Evolutionary conservation across 2,888 invertebrate species (phyloP).

Genomic region (Andricus quercusramuli): DNA sequence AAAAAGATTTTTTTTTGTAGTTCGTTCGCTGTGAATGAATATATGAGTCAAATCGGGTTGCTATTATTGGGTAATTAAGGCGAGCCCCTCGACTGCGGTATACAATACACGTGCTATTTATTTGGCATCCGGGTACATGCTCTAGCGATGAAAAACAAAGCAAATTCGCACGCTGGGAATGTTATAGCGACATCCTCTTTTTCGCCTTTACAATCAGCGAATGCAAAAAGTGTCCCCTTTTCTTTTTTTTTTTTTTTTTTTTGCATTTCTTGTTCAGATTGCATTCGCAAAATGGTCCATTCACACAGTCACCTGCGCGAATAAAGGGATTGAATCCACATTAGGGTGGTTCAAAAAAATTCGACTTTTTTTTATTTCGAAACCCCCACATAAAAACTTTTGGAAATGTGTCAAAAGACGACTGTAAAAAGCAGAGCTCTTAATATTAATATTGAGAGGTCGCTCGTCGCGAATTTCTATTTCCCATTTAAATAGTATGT

Average conservation of each 20-base stretch:
- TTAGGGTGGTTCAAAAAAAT: no score
- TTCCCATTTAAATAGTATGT: no score
- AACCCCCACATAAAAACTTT: no score
- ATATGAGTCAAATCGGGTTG: background rate
- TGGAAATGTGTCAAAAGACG: no score
- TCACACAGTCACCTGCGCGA: background rate
- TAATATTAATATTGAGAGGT: no score
- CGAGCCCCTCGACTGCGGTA: slow-evolving; percentile 5
- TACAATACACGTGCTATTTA: slow-evolving; percentile 14
- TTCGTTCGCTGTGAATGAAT: background rate
- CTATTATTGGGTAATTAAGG: slow-evolving; percentile 37
- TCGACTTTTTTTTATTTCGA: no score
- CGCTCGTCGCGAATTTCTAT: no score
- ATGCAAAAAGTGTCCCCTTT: background rate
- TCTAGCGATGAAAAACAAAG: slow-evolving; percentile 13
- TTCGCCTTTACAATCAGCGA: background rate
- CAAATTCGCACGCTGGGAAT: slow-evolving; percentile 11
- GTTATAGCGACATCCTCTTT: background rate
- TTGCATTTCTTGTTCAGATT: background rate
- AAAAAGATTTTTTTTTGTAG: background rate
- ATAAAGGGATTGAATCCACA: no score
- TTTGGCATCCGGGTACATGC: background rate
- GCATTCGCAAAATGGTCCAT: background rate
- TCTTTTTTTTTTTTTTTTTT: no score
- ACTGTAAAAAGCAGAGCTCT: no score